A percentile compares a stretch with the other conserved stretches of the same genome.
These are phyloP conservation scores for Melopsittacus undulatus DNA, from an alignment of 2,797 vertebrate genomes.

Conservation along the genomic window DNA sequence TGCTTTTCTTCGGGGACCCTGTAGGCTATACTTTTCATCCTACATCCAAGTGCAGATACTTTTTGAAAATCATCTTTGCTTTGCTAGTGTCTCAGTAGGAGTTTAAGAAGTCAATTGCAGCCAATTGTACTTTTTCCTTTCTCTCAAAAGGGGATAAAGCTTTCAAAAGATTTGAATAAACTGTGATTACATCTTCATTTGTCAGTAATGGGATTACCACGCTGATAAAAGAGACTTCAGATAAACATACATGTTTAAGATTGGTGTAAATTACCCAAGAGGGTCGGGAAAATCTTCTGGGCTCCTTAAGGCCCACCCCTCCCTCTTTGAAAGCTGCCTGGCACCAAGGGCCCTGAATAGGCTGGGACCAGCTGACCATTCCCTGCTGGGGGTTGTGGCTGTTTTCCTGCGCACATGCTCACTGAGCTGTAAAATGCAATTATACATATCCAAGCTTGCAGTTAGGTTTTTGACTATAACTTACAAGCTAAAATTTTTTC, in stretches of 20 bases:
- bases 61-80: conserved; percentile 6
- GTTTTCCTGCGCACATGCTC: conserved; percentile 61
- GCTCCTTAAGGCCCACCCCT: conserved; percentile 43
- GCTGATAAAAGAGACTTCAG: conserved; percentile 76
- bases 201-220: conserved; percentile 88
- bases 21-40: not conserved
- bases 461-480: conserved; percentile 68
- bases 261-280: conserved; percentile 80
- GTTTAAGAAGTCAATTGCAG: conserved; percentile 75
- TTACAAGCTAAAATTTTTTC: conserved; percentile 78
- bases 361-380: conserved; percentile 68
- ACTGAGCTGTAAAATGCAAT: conserved; percentile 86
- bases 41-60: not conserved
- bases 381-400: conserved; percentile 65
- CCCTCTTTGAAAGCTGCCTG: conserved; percentile 63
- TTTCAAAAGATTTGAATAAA: conserved; percentile 78
- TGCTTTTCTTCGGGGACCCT: not conserved
- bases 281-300: conserved; percentile 65
- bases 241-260: conserved; percentile 79
- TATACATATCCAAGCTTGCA: conserved; percentile 82
- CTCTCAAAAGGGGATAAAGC: conserved; percentile 72
- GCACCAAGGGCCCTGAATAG: conserved; percentile 59
- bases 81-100: conserved; percentile 59
- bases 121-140: conserved; percentile 68
- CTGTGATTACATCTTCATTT: conserved; percentile 87